Evolutionary conservation across 2,888 invertebrate species (phyloP), one percentile per base, ranked within the genome.

Genomic region (Limnephilus lunatus): DNA sequence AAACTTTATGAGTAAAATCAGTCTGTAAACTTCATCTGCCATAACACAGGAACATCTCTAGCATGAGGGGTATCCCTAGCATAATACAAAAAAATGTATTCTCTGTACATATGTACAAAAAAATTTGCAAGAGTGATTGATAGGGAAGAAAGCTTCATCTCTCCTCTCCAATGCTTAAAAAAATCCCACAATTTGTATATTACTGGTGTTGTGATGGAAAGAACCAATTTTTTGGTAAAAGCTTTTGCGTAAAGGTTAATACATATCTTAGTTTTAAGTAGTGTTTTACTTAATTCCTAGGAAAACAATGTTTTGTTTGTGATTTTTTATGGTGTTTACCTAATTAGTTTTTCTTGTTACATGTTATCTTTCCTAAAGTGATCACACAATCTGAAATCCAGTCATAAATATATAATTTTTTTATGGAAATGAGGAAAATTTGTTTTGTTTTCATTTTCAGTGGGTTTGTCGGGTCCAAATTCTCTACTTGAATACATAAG

Each of bases 401-500:
- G 53, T 53, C 68, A 25, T 68, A 25, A 68, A 68, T 7, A 19
- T 68, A 0, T 68, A 1, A 7, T 25, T 68, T 68, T 68, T 68
- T 7, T 68, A 68, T 35, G 9, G 32, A 83, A 32, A 83, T 83
- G 32, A 83, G 83, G 19, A 83, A 35, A 83, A 83, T 31, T 1
- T 83, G 19, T 32, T 83, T 83, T 32, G 53, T 92, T 31, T 90
- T 32, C 3, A 85, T 85, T 92, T 92, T 89, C 93, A 93, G 93
- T 90, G 91, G 93, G 92, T 83, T 91, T 92, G 87, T 92, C 93
- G 91, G 91, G 91, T 91, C 83, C 91, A n/a, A 87, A 92, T 90
- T 87, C 82, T 85, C 91, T 91, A 89, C 91, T 90, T 53, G 93
- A 93, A 91, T 93, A 91, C 92, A 93, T 92, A 85, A 93, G 92